A percentile compares a stretch with the other conserved stretches of the same genome.
Evolutionary conservation across 2,797 vertebrate species (phyloP).

Genomic region (Chelmon rostratus): DNA sequence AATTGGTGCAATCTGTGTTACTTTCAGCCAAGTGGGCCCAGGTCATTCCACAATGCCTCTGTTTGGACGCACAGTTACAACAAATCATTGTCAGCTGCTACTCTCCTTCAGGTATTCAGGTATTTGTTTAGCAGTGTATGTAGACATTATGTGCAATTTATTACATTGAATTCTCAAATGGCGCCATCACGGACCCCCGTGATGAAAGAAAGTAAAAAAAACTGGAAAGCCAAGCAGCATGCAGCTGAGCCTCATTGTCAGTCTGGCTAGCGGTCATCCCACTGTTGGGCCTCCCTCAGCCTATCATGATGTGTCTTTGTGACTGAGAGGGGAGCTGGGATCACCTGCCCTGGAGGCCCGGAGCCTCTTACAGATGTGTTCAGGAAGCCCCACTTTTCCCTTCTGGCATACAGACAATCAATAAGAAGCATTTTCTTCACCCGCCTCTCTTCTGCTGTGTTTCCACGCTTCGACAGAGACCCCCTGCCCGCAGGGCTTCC

Average conservation of each 20-base stretch:
- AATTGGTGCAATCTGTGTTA: neutral
- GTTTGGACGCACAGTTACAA: neutral
- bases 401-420: constrained; percentile 64
- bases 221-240: constrained; percentile 14
- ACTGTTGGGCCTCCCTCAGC: constrained; percentile 32
- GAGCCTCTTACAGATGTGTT: constrained; percentile 41
- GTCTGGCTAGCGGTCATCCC: constrained; percentile 58
- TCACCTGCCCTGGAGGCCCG: constrained; percentile 17
- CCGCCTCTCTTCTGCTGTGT: constrained; percentile 31
- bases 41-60: neutral
- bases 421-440: constrained; percentile 63
- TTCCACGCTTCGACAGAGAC: constrained; percentile 37
- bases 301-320: constrained; percentile 51
- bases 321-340: constrained; percentile 36
- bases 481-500: constrained; percentile 53
- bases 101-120: neutral
- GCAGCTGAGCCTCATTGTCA: constrained; percentile 58
- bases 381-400: constrained; percentile 47
- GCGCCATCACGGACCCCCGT: too few relatives aligned
- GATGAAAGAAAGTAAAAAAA: neutral
- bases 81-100: neutral
- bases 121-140: neutral
- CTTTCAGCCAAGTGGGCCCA: too few relatives aligned
- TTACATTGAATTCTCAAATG: neutral
- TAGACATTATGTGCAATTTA: neutral